phyloP scores from a whole-genome alignment of 2,888 invertebrate genomes.

The Erebia palarica region DNA sequence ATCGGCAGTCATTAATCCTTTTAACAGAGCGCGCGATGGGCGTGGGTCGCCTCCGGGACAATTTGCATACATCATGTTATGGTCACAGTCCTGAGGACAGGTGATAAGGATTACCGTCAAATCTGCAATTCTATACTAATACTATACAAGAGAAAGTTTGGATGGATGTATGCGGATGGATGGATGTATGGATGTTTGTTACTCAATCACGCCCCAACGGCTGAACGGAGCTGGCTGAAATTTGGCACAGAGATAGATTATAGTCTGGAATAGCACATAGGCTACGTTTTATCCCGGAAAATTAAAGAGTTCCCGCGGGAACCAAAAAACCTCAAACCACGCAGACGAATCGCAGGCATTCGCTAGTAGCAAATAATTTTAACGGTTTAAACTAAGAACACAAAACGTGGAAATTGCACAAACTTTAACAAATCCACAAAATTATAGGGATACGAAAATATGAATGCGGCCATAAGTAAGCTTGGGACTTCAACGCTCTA shows the following conservation, averaged over 20 bases:
- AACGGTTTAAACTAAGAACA: background rate
- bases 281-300: too few relatives aligned
- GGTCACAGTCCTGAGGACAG: conserved; percentile 62
- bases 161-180: too few relatives aligned
- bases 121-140: too few relatives aligned
- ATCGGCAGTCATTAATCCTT: conserved; percentile 51
- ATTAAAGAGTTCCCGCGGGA: too few relatives aligned
- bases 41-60: conserved; percentile 70
- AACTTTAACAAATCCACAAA: conserved; percentile 3
- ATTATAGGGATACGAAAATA: background rate
- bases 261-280: too few relatives aligned
- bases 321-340: too few relatives aligned
- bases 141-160: too few relatives aligned
- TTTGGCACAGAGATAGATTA: too few relatives aligned
- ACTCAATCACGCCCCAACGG: too few relatives aligned
- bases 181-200: too few relatives aligned
- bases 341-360: too few relatives aligned
- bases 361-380: background rate
- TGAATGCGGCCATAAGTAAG: conserved; percentile 15
- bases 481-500: conserved; percentile 16
- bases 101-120: conserved; percentile 2
- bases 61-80: conserved; percentile 61
- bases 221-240: too few relatives aligned
- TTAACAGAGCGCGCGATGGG: conserved; percentile 51
- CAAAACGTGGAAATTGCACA: conserved; percentile 2